Evolutionary conservation across 2,797 vertebrate genomes (phyloP), one percentile per base, ranked within the genome.

Genomic region (Pelodytes ibericus): DNA sequence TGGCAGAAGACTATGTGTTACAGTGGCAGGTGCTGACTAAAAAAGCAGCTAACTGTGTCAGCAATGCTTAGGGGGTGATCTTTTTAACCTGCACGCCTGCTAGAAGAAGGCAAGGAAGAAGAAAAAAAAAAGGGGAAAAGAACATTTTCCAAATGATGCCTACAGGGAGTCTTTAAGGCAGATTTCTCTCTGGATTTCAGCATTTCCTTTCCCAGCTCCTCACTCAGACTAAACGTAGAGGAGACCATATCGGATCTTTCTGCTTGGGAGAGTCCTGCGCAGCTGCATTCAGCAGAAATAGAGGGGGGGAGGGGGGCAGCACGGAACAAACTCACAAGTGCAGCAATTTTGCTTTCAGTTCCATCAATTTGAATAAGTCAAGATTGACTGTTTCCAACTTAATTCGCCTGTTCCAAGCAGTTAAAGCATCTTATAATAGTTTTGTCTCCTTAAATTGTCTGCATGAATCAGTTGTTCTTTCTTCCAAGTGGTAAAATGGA

Each of bases 41-140:
- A 86, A 90, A 91, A 92, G 92, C 89, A 88, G 89, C 89, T 88
- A 89, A 92, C 89, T 88, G 86, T 93, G 92, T 94, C 94, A 93
- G 91, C 91, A 93, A 0, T 81, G 88, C 85, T 88, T 90, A 85
- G 85, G 79, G 82, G 82, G 82, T 82, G 85, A 89, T 84, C 84
- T 81, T 85, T 83, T 82, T 88, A 93, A 92, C 89, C 88, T 91
- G 90, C 89, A 88, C 87, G 86, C 89, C 88, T 90, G 89, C 91
- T 87, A 91, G 86, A 92, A 73, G 18, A 36, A 64, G 24, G 22
- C 10, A 11, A 11, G 33, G 33, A 29, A 2, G 30, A 44, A 22
- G 41, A 65, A 65, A 71, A 62, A 25, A 88, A 3, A 53, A 86
- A 78, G 58, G 65, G 88, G 88, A 86, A 64, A 22, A 20, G 39